phyloP scores from a whole-genome alignment of 1,140 invertebrate genomes.

The Armadillidium nasatum region DNA sequence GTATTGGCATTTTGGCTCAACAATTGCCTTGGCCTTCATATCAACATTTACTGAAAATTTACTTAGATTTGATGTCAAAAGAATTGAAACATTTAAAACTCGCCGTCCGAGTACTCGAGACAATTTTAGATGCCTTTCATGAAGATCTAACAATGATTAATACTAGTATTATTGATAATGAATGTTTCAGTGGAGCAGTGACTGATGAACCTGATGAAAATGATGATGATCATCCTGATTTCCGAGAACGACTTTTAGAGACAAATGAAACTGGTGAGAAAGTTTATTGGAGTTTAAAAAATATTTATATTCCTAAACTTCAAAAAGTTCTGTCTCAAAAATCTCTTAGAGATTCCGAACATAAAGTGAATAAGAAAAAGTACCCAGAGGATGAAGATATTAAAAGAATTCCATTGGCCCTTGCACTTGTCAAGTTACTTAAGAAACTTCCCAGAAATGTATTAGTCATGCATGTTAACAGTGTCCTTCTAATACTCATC shows the following conservation, averaged over 20 bases:
- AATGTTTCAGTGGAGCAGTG: constrained; percentile 47
- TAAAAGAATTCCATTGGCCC: constrained; percentile 79
- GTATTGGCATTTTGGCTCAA: constrained; percentile 65
- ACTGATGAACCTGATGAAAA: neutral
- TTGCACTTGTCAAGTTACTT: constrained; percentile 86
- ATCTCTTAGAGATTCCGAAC: constrained; percentile 65
- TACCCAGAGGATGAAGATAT: constrained; percentile 75
- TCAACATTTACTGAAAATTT: constrained; percentile 70
- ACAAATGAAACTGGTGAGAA: constrained; percentile 41
- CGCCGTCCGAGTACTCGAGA: constrained; percentile 70
- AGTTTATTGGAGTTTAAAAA: constrained; percentile 64
- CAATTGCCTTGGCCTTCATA: constrained; percentile 83
- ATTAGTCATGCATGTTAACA: constrained; percentile 51
- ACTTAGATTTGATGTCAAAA: constrained; percentile 67
- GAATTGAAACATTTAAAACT: constrained; percentile 74
- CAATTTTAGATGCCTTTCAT: constrained; percentile 85
- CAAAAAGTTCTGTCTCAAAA: constrained; percentile 61
- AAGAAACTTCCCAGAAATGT: constrained; percentile 72
- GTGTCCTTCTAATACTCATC: constrained; percentile 82
- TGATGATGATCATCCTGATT: neutral
- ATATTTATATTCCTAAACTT: constrained; percentile 61
- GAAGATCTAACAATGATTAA: constrained; percentile 69
- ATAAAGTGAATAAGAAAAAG: constrained; percentile 67
- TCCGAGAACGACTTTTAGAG: constrained; percentile 40
- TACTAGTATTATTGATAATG: constrained; percentile 45